A percentile compares a stretch with the other conserved stretches of the same genome.
Evolutionary conservation across 2,888 invertebrate species (phyloP).

Genomic region (Dermolepida albohirtum): DNA sequence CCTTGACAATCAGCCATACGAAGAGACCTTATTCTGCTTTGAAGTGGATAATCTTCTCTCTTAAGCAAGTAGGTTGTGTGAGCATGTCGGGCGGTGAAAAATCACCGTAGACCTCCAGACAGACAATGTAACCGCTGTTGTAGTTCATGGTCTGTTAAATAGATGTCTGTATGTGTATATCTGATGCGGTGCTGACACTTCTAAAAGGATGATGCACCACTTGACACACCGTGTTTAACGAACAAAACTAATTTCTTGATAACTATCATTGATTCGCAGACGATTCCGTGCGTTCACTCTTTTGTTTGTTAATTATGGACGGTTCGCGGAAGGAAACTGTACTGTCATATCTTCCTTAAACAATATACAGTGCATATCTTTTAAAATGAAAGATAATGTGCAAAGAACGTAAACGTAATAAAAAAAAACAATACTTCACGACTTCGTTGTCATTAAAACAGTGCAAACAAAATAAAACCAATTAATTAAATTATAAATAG

Average conservation of each 20-base stretch:
- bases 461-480: too few relatives aligned
- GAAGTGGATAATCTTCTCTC: slow-evolving; percentile 12
- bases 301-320: slow-evolving; percentile 31
- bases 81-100: background rate
- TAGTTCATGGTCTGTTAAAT: slow-evolving; percentile 34
- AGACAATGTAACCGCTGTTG: slow-evolving; percentile 17
- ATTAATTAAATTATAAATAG: too few relatives aligned
- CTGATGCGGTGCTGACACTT: slow-evolving; percentile 33
- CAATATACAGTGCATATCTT: too few relatives aligned
- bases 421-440: too few relatives aligned
- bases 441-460: too few relatives aligned
- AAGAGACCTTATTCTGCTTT: slow-evolving; percentile 5
- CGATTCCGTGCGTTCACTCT: slow-evolving; percentile 13
- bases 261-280: slow-evolving; percentile 13
- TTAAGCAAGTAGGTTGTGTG: slow-evolving; percentile 11
- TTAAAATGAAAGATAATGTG: too few relatives aligned
- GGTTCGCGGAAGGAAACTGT: background rate
- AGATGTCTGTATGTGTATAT: slow-evolving; percentile 13
- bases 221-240: slow-evolving; percentile 26
- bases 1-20: slow-evolving; percentile 5
- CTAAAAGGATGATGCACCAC: slow-evolving; percentile 28
- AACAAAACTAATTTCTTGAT: slow-evolving; percentile 35
- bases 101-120: slow-evolving; percentile 18
- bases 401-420: too few relatives aligned
- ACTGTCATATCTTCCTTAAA: slow-evolving; percentile 6